Conservation (phyloP, 2,888 invertebrate species). For the Thymelicus lineola region DNA sequence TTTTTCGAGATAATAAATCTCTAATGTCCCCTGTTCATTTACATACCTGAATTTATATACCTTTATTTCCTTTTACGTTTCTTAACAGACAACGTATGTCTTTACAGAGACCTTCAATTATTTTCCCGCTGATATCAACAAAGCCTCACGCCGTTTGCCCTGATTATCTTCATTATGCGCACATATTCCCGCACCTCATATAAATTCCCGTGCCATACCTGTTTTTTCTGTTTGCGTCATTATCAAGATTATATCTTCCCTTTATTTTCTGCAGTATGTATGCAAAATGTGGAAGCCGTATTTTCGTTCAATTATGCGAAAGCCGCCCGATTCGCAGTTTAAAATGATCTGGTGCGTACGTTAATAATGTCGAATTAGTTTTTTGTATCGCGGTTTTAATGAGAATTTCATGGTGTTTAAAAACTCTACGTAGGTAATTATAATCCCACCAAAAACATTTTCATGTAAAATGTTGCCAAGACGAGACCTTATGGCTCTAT, state of each 20-base stretch:
- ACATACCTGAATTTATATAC: background rate
- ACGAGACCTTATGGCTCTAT: no score
- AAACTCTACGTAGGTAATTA: background rate
- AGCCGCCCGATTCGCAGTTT: conserved; percentile 14
- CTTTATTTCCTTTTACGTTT: background rate
- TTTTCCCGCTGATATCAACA: conserved; percentile 11
- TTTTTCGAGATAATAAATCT: no score
- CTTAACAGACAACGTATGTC: background rate
- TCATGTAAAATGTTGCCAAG: no score
- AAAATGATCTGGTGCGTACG: conserved; percentile 2
- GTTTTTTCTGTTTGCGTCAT: conserved; percentile 34
- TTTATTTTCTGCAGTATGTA: conserved; percentile 22
- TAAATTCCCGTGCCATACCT: conserved; percentile 25
- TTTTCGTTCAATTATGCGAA: conserved; percentile 32
- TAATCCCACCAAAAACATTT: no score
- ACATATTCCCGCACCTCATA: conserved; percentile 26
- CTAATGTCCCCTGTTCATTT: no score
- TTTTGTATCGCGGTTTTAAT: background rate
- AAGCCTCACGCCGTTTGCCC: conserved; percentile 8
- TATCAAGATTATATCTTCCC: conserved; percentile 26
- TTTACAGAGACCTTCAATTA: conserved; percentile 8
- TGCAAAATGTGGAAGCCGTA: conserved; percentile 22
- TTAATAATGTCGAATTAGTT: background rate
- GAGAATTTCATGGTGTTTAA: background rate
- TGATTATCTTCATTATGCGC: conserved; percentile 31